Conservation (phyloP, 2,888 invertebrate species). For the Chrysodeixis includens region DNA sequence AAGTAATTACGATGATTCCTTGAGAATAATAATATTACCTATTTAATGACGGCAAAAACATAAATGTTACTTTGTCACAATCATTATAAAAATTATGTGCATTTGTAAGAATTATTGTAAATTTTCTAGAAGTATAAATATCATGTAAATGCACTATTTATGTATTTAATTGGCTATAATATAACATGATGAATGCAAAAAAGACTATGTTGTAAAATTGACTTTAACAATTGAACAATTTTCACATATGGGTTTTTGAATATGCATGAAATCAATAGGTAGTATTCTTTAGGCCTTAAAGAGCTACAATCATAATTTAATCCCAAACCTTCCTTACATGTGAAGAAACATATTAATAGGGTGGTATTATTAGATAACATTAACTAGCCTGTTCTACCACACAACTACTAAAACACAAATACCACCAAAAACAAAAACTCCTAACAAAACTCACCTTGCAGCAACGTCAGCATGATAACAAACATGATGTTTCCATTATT, state of each 20-base stretch:
- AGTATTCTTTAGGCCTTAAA: too few relatives aligned
- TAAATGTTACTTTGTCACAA: constrained; percentile 9
- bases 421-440: too few relatives aligned
- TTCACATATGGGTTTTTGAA: too few relatives aligned
- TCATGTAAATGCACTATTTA: constrained; percentile 6
- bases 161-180: constrained; percentile 1
- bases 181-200: not conserved
- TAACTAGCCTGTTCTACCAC: too few relatives aligned
- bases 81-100: constrained; percentile 33
- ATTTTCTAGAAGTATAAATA: not conserved
- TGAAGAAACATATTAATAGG: too few relatives aligned
- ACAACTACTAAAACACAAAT: too few relatives aligned
- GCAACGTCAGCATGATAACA: constrained; percentile 95
- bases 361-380: too few relatives aligned
- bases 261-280: too few relatives aligned
- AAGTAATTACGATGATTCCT: constrained; percentile 11
- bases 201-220: not conserved
- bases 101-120: not conserved
- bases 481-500: constrained; percentile 96
- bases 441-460: constrained; percentile 92
- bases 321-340: too few relatives aligned
- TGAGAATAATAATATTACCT: constrained; percentile 16
- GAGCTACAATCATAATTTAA: too few relatives aligned
- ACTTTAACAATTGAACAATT: too few relatives aligned
- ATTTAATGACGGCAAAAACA: constrained; percentile 42